Evolutionary conservation across 64 coral and sea anemone genomes (phyloP).

Genomic region (Dendrophyllia cribrosa): DNA sequence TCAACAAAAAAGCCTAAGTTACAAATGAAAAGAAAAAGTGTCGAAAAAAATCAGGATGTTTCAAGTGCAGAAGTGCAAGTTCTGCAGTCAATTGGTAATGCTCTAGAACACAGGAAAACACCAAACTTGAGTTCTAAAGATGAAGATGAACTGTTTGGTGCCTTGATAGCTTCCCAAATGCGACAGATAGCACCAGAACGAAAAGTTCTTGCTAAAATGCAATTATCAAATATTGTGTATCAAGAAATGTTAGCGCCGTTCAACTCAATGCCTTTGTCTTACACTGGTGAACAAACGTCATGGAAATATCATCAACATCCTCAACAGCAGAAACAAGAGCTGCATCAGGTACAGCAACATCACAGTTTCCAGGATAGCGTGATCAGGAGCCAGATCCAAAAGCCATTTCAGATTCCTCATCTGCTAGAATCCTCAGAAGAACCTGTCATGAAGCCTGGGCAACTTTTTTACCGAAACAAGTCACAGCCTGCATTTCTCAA

Average conservation of each 20-base stretch:
- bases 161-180: conserved; percentile 22
- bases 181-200: conserved; percentile 7
- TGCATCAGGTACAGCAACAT: too few relatives aligned
- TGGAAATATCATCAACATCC: background rate
- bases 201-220: conserved; percentile 25
- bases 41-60: conserved; percentile 12
- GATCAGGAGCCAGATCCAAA: background rate
- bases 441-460: background rate
- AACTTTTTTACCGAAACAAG: conserved; percentile 36
- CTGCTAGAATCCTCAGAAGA: background rate
- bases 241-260: conserved; percentile 41
- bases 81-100: conserved; percentile 4
- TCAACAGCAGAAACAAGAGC: background rate
- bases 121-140: background rate
- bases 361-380: background rate
- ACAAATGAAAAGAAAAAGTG: conserved; percentile 2
- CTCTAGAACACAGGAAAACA: conserved; percentile 10
- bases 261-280: conserved; percentile 1
- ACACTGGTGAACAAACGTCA: background rate
- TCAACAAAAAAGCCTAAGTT: conserved; percentile 11
- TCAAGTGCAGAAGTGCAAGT: conserved; percentile 39
- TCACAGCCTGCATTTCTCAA: conserved; percentile 6
- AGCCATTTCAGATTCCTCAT: conserved; percentile 32
- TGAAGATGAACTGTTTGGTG: conserved; percentile 61
- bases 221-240: conserved; percentile 25